These are phyloP conservation scores for Manduca sexta DNA, from an alignment of 1,140 invertebrate genomes.

Conservation along the genomic window DNA sequence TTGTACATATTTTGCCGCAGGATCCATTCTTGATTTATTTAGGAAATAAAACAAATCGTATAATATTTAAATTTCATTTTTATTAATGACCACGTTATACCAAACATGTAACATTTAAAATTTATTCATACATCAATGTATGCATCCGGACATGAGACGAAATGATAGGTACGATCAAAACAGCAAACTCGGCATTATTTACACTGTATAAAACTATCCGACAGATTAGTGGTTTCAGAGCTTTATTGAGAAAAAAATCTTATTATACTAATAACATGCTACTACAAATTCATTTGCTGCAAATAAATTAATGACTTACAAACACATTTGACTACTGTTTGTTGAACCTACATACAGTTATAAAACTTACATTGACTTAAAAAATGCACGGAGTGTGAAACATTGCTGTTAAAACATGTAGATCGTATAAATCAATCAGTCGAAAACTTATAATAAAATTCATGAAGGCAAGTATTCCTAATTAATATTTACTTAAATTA, in stretches of 20 bases:
- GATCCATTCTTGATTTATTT: background rate
- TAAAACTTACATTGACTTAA: constrained; percentile 44
- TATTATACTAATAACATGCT: background rate
- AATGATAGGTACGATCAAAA: constrained; percentile 23
- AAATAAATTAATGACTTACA: constrained; percentile 28
- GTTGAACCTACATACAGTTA: constrained; percentile 43
- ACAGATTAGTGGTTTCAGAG: constrained; percentile 30
- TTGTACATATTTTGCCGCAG: background rate
- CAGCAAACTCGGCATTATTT: constrained; percentile 35
- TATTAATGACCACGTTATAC: constrained; percentile 40
- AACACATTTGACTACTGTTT: constrained; percentile 39
- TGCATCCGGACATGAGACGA: constrained; percentile 19
- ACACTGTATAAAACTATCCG: constrained; percentile 32
- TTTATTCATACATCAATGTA: constrained; percentile 37
- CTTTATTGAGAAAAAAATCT: background rate
- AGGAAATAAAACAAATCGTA: constrained; percentile 23
- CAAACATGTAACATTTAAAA: constrained; percentile 50
- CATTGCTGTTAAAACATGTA: constrained; percentile 36
- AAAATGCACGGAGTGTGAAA: constrained; percentile 54
- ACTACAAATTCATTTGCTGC: constrained; percentile 2
- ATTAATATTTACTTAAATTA: constrained; percentile 1
- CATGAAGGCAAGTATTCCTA: constrained; percentile 63
- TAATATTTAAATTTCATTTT: constrained; percentile 35
- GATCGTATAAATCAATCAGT: constrained; percentile 62
- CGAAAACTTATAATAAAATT: constrained; percentile 50